Evolutionary conservation across 1,140 invertebrate genomes (phyloP).

Genomic region (Zaprionus capensis): DNA sequence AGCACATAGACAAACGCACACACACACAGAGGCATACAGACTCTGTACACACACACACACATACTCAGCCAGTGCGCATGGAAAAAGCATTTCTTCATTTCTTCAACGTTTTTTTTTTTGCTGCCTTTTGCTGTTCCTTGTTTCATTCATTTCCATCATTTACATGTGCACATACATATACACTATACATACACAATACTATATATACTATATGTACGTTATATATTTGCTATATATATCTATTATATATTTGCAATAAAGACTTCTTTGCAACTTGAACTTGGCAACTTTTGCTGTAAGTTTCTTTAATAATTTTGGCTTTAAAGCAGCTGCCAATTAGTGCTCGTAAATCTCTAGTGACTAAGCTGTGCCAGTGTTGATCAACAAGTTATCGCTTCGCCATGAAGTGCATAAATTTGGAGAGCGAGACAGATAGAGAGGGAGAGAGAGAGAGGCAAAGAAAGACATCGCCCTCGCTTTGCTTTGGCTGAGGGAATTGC

Average conservation of each 20-base stretch:
- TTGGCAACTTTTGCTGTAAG: not conserved
- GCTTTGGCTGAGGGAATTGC: not conserved
- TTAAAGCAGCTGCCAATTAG: not conserved
- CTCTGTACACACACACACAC: conserved; percentile 10
- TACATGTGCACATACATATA: conserved; percentile 23
- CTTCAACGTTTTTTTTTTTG: conserved; percentile 32
- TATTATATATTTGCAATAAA: not conserved
- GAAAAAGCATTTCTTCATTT: conserved; percentile 73
- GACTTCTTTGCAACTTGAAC: not conserved
- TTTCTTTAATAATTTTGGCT: not conserved
- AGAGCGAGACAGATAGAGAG: not conserved
- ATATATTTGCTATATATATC: not conserved
- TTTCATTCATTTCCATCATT: conserved; percentile 46
- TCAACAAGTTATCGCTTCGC: not conserved
- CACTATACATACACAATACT: conserved; percentile 15
- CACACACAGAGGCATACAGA: not conserved
- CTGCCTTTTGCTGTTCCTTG: conserved; percentile 13
- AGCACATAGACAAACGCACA: conserved; percentile 34
- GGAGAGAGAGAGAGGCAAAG: not conserved
- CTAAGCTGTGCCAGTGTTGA: conserved; percentile 5
- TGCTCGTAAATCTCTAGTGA: not conserved
- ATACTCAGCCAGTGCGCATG: conserved; percentile 47
- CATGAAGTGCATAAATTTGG: not conserved
- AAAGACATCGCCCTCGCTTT: not conserved
- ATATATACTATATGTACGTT: not conserved